Base-by-base conservation (phyloP, 37 sponge, comb jelly and placozoan genomes). In the Halisarca cf. caerulea region DNA sequence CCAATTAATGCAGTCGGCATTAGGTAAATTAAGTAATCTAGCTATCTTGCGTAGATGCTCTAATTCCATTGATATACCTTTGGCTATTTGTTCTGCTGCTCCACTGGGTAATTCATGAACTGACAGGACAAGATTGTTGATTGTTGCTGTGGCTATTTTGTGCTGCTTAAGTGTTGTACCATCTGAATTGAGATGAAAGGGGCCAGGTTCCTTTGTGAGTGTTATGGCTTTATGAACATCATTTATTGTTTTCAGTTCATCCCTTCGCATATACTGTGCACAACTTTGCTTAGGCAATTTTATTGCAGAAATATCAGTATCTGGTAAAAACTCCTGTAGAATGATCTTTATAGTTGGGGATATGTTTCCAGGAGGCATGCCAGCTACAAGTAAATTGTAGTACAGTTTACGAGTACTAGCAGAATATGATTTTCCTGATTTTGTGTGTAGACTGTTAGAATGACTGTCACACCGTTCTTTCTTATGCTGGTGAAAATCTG, bases 1-100 rank as follows among this genome's bases (percentile, higher is more conserved):
- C 84, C 80, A 89, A 54, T 89, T 89, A 39, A 89, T 89, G 1
- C 40, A 58, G 58, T 89, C 73, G 0, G 89, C 84, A 83, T 89
- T 83, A 2, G 84, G 84, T 54, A 89, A 7, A 4, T 69, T 66
- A 28, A 89, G 62, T 28, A 39, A 28, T 30, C 69, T 57, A 15
- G 89, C 89, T 32, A 51, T 79, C 7, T 79, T 68, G 18, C 89
- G 27, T 40, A 84, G 30, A 15, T 66, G 82, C 24, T 89, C 38
- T 36, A 89, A 20, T 51, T 89, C 84, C 40, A 35, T 78, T 23
- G 80, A 78, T 24, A 89, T 84, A 66, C 84, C 89, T 44, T 40
- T 7, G 17, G 80, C 62, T 42, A 73, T 73, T 18, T 58, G 55
- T n/a, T 38, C 64, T 23, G 85, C 78, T 37, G 38, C 61, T 3